A percentile compares a stretch with the other conserved stretches of the same genome.
These are phyloP conservation scores for Etheostoma cragini DNA, from an alignment of 2,113 vertebrate genomes.

Conservation along the genomic window DNA sequence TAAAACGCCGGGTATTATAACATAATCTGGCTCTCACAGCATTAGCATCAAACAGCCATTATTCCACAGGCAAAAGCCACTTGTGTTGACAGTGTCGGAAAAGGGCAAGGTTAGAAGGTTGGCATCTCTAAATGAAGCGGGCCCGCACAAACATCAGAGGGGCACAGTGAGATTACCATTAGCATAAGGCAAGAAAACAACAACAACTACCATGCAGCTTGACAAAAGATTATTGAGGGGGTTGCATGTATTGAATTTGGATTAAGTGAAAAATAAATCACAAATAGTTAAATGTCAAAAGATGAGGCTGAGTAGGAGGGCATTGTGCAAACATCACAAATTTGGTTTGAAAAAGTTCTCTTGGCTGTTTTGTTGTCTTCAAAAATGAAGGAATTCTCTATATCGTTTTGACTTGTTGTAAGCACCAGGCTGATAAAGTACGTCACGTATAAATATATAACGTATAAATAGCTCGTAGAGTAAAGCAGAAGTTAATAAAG, in stretches of 20 bases:
- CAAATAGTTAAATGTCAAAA: constrained; percentile 34
- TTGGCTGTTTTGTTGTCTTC: neutral
- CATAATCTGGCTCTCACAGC: constrained; percentile 76
- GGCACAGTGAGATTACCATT: constrained; percentile 71
- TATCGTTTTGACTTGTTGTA: constrained; percentile 30
- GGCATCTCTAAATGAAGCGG: constrained; percentile 67
- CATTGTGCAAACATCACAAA: constrained; percentile 28
- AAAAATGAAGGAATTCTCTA: neutral
- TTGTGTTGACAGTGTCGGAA: constrained; percentile 73
- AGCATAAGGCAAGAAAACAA: constrained; percentile 59
- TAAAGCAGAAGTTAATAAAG: constrained; percentile 66
- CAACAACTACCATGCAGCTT: constrained; percentile 50
- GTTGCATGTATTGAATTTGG: constrained; percentile 64
- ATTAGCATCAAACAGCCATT: constrained; percentile 77
- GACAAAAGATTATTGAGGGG: constrained; percentile 68
- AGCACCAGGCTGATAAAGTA: neutral
- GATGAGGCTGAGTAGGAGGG: neutral
- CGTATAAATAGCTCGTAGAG: neutral
- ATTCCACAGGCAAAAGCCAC: constrained; percentile 70
- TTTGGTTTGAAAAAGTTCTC: neutral
- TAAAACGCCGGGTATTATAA: constrained; percentile 80
- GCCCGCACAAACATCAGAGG: constrained; percentile 70
- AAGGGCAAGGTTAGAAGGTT: constrained; percentile 71
- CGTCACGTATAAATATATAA: neutral
- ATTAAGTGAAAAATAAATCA: constrained; percentile 52